Evolutionary conservation across 2,113 vertebrate species (phyloP), one percentile per base, ranked within the genome.

Genomic region (Melozone crissalis): DNA sequence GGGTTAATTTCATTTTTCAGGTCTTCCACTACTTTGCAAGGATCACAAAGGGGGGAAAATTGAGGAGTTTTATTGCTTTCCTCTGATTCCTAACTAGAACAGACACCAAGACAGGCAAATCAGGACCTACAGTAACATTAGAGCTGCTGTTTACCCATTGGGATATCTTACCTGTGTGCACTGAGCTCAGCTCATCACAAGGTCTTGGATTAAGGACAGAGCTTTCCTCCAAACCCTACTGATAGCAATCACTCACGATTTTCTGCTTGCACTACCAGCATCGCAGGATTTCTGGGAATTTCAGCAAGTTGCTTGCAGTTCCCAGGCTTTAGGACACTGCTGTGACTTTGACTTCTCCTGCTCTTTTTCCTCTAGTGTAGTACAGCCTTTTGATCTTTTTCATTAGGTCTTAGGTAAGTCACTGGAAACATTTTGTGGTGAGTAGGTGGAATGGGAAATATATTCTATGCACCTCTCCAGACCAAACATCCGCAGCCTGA

Each of bases 311-410:
- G 30, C 31, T 35, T 80, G 67, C 15, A 41, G 20, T 46, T 88
- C 28, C 43, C 44, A 90, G 68, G 52, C 83, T 20, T 87, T 20
- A 71, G 37, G 33, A 84, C 68, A 39, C 47, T 55, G 46, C 31
- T 84, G 55, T 77, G 91, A 89, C 84, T 94, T 90, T 77, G 80
- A 47, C 55, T 89, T 91, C 72, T 73, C 75, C 67, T 89, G 44
- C 20, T 89, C 31, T 80, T 41, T 41, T 69, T 68, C 27, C n/a
- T 86, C 41, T 61, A 44, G 6, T 18, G 15, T 23, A 43, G 33
- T n/a, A 73, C 1, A 90, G 28, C 26, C 26, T 66, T 75, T 68
- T 59, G 69, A 57, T 79, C 44, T 68, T 93, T 78, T 77, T 37
- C 59, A 84, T 92, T 74, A 89, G 12, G 23, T 30, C 76, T 91